Evolutionary conservation across 1,140 invertebrate genomes (phyloP).

Genomic region (Atopsyche davidsoni): DNA sequence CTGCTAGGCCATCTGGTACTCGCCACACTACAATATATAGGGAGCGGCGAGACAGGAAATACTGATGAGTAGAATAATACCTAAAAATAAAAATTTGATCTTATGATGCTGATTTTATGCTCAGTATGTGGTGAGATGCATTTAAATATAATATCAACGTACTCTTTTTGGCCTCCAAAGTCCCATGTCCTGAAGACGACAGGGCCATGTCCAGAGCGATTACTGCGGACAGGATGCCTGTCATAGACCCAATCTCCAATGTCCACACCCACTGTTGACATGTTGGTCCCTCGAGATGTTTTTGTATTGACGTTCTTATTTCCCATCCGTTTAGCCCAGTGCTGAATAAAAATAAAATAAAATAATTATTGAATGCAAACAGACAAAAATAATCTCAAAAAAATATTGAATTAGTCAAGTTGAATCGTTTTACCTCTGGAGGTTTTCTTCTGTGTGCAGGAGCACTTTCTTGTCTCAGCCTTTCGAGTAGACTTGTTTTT

Average conservation of each 20-base stretch:
- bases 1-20: slow-evolving; percentile 86
- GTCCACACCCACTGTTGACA: slow-evolving; percentile 95
- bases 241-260: slow-evolving; percentile 94
- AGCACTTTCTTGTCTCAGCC: slow-evolving; percentile 79
- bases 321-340: slow-evolving; percentile 92
- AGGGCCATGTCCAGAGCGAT: slow-evolving; percentile 70
- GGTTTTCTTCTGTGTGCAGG: slow-evolving; percentile 67
- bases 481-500: slow-evolving; percentile 88
- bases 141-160: slow-evolving; percentile 29
- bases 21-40: slow-evolving; percentile 95
- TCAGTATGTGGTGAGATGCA: too few species aligned
- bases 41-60: slow-evolving; percentile 93
- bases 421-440: slow-evolving; percentile 54
- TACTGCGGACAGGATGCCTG: slow-evolving; percentile 60
- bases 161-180: slow-evolving; percentile 95
- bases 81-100: slow-evolving; percentile 32
- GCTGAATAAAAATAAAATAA: slow-evolving; percentile 44
- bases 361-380: neutral
- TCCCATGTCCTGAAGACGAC: slow-evolving; percentile 99
- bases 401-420: neutral
- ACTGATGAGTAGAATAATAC: slow-evolving; percentile 97
- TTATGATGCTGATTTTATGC: too few species aligned
- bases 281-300: slow-evolving; percentile 68
- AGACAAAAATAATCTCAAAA: slow-evolving; percentile 1
- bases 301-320: slow-evolving; percentile 75